Base-by-base conservation (phyloP, 2,797 vertebrate genomes). In the Silurus lanzhouensis region DNA sequence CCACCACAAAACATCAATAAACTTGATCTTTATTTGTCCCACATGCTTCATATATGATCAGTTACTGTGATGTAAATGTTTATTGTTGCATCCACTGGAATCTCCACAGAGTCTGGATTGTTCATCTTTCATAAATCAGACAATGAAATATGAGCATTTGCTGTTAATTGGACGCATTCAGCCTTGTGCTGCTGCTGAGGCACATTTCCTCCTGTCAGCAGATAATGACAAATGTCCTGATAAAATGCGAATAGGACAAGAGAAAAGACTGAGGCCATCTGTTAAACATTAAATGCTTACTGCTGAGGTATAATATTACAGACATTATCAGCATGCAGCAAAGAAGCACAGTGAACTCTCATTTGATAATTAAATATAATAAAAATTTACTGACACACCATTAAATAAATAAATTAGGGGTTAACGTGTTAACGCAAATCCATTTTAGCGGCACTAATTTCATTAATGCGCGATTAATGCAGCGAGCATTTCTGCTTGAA, bases 121-220 rank as follows among this genome's bases (percentile, higher is more conserved):
- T 58, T 75, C 66, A 46, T 52, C 25, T 46, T 48, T 63, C 57
- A 80, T 22, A 31, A 48, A 83, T 84, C 74, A 81, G 78, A 31
- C 44, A 19, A 38, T 58, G 74, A 86, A 81, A 70, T 84, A 87
- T 57, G 57, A 80, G 63, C 83, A 77, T 77, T 60, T 77, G 68
- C 52, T 44, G 20, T 84, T 89, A 80, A 80, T 87, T 83, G 78
- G n/a, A 89, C 83, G 75, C 81, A 44, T 75, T 67, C 66, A 75
- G 78, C 58, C 75, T 83, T 52, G 58, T 81, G 83, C 76, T 17
- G 66, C 81, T 87, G 86, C 82, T 70, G 84, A 82, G 64, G 70
- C 77, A 84, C 84, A 84, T 81, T 84, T 88, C 84, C 86, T 77
- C 55, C 68, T 81, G 77, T 87, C 46, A 31, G 74, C 76, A 85